A percentile compares a stretch with the other conserved stretches of the same genome.
phyloP scores from a whole-genome alignment of 1,140 invertebrate species.

The Nephotettix cincticeps region DNA sequence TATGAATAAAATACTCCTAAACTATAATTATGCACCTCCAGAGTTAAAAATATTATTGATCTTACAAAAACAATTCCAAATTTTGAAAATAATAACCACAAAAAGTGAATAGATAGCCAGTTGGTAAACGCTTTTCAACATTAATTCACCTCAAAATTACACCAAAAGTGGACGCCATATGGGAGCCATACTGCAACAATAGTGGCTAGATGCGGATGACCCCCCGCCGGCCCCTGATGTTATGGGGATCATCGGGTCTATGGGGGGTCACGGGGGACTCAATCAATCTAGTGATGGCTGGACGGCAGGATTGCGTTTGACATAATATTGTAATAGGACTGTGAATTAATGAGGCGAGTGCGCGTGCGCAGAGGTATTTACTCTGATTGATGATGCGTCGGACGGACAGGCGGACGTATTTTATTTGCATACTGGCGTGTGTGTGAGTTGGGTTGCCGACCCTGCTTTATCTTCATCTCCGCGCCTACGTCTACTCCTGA shows the following conservation, averaged over 20 bases:
- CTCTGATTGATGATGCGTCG: background rate
- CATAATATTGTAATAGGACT: slow-evolving; percentile 9
- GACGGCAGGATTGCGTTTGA: background rate
- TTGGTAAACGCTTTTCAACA: too few relatives aligned
- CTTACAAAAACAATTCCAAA: too few relatives aligned
- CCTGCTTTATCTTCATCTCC: background rate
- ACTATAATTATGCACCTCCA: too few relatives aligned
- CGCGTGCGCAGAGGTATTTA: slow-evolving; percentile 1
- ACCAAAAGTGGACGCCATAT: background rate
- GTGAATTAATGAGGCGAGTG: background rate
- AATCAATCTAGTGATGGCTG: background rate
- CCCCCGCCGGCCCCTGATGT: too few relatives aligned
- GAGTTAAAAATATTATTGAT: too few relatives aligned
- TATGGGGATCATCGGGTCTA: background rate
- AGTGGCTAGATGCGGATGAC: background rate
- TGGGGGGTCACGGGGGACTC: background rate
- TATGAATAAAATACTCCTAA: too few relatives aligned
- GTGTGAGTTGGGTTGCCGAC: too few relatives aligned
- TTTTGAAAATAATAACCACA: background rate
- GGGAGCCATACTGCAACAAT: background rate
- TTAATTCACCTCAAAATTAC: background rate
- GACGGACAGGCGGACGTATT: background rate
- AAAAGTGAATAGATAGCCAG: too few relatives aligned
- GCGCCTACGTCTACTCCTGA: background rate
- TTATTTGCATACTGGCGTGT: slow-evolving; percentile 1